A percentile compares a stretch with the other conserved stretches of the same genome.
Conservation (phyloP, 2,113 vertebrate species). For the Ameiurus melas region DNA sequence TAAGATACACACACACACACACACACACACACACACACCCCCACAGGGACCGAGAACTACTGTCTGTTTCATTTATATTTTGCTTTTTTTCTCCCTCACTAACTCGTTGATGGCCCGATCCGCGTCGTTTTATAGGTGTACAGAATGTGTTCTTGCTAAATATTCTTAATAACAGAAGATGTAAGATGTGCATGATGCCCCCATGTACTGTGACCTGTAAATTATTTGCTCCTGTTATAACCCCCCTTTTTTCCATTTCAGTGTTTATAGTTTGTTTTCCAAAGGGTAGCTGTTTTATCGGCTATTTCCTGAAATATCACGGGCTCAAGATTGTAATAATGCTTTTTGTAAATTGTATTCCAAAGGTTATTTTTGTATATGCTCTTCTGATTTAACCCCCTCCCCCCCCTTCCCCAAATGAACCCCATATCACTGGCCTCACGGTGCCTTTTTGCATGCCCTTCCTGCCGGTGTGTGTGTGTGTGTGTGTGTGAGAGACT, state of each 20-base stretch:
- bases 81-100: constrained; percentile 64
- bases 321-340: constrained; percentile 90
- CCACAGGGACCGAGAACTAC: constrained; percentile 84
- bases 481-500: neutral
- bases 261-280: constrained; percentile 60
- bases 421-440: constrained; percentile 78
- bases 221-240: constrained; percentile 89
- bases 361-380: constrained; percentile 99
- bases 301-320: constrained; percentile 76
- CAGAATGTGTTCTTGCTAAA: constrained; percentile 85
- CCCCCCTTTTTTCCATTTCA: constrained; percentile 28
- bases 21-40: neutral
- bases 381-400: constrained; percentile 62
- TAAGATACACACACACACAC: constrained; percentile 60
- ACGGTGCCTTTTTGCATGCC: constrained; percentile 89
- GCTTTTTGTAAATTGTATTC: constrained; percentile 97
- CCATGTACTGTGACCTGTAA: constrained; percentile 87
- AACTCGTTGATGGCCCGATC: constrained; percentile 80
- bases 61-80: constrained; percentile 62
- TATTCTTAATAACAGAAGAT: constrained; percentile 94
- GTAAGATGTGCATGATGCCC: constrained; percentile 92
- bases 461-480: constrained; percentile 32
- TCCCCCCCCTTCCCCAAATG: constrained; percentile 28
- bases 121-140: constrained; percentile 93
- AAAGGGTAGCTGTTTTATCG: constrained; percentile 74